A percentile compares a stretch with the other conserved stretches of the same genome.
phyloP scores from a whole-genome alignment of 2,113 vertebrate species.

The Xiphophorus maculatus region DNA sequence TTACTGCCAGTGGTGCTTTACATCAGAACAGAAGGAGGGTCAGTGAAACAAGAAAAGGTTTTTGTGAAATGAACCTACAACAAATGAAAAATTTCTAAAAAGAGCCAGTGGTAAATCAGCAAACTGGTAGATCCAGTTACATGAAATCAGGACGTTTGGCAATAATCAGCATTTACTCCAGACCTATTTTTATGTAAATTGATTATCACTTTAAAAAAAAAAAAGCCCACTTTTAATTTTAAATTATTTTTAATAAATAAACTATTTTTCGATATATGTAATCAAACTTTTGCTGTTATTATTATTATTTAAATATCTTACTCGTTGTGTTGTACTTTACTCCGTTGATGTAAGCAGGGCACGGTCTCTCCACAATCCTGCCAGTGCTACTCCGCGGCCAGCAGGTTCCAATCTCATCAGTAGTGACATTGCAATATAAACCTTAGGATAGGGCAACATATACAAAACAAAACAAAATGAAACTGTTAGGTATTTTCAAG shows the following conservation, averaged over 20 bases:
- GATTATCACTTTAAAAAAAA: neutral
- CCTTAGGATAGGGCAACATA: slow-evolving; percentile 59
- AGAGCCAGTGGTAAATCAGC: too few relatives aligned
- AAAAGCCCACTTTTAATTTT: neutral
- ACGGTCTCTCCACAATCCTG: slow-evolving; percentile 91
- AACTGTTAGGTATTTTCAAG: slow-evolving; percentile 4
- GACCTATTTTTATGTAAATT: neutral
- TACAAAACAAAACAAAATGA: neutral
- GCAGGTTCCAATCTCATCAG: slow-evolving; percentile 97
- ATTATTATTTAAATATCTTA: slow-evolving; percentile 77
- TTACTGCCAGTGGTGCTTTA: slow-evolving; percentile 12
- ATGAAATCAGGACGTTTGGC: neutral
- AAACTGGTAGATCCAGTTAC: neutral
- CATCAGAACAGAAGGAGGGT: slow-evolving; percentile 5
- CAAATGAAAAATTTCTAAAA: neutral
- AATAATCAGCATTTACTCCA: neutral
- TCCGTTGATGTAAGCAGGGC: slow-evolving; percentile 95
- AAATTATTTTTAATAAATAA: too few relatives aligned
- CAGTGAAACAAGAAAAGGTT: slow-evolving; percentile 2
- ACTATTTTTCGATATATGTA: too few relatives aligned
- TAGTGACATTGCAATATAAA: slow-evolving; percentile 91
- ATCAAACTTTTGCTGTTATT: slow-evolving; percentile 30
- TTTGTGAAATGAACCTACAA: neutral
- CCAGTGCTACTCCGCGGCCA: slow-evolving; percentile 91
- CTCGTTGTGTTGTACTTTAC: slow-evolving; percentile 97